Percentiles rank a stretch among this genome's conserved stretches.
Conservation (phyloP, 2,797 vertebrate genomes). For the Potorous gilbertii region DNA sequence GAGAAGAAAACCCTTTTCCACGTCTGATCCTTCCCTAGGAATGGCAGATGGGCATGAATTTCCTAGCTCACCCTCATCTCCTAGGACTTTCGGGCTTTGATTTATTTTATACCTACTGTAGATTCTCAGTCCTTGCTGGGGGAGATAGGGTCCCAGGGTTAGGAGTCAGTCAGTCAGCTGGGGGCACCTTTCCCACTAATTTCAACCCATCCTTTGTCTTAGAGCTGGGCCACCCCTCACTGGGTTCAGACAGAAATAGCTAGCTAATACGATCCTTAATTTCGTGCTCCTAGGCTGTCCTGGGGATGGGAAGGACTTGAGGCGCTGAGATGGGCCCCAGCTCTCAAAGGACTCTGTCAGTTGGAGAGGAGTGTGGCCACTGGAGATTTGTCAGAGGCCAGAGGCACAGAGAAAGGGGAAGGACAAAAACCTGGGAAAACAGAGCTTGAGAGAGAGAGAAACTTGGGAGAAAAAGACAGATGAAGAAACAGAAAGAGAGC, state of each 20-base stretch:
- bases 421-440: not conserved
- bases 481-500: not conserved
- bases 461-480: not conserved
- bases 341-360: not conserved
- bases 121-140: not conserved
- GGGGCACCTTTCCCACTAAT: not conserved
- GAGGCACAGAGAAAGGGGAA: not conserved
- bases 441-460: not conserved
- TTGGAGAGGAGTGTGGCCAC: not conserved
- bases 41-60: not conserved
- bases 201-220: not conserved
- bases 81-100: not conserved
- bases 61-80: not conserved
- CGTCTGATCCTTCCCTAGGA: not conserved
- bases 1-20: not conserved
- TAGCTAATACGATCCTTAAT: not conserved
- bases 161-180: not conserved
- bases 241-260: not conserved
- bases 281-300: not conserved
- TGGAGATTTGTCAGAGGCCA: not conserved
- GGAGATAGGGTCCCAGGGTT: not conserved
- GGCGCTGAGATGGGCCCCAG: not conserved
- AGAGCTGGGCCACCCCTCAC: not conserved
- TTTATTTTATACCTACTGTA: not conserved
- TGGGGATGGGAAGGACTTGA: not conserved